Conservation (phyloP, 2,113 vertebrate species). For the Myodes glareolus region DNA sequence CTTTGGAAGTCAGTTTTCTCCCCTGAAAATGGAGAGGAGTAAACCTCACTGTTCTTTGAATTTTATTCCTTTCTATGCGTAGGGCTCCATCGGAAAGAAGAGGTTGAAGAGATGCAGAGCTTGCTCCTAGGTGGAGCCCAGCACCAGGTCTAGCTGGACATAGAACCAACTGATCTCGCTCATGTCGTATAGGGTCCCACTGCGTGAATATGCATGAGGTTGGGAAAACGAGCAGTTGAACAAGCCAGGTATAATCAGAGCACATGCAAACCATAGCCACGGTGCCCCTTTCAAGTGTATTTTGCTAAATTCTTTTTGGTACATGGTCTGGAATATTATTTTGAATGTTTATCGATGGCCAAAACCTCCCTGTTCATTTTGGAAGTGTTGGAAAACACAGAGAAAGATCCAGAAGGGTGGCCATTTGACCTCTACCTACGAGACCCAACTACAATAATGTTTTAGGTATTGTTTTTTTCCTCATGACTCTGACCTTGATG, state of each 20-base stretch:
- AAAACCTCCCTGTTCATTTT: neutral
- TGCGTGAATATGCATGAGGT: neutral
- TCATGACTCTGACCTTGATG: neutral
- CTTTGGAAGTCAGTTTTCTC: conserved; percentile 22
- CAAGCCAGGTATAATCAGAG: neutral
- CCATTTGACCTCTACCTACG: neutral
- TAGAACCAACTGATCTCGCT: neutral
- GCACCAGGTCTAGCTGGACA: neutral
- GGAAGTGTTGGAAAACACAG: neutral
- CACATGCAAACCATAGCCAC: neutral
- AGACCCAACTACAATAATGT: neutral
- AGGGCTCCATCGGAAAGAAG: neutral
- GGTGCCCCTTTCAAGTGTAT: neutral
- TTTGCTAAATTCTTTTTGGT: conserved; percentile 26
- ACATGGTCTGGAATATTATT: neutral
- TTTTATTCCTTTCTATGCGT: neutral
- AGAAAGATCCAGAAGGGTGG: neutral
- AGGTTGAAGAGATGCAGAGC: neutral
- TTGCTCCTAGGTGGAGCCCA: neutral
- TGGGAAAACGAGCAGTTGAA: neutral
- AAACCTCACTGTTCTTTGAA: neutral
- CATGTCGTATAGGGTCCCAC: neutral
- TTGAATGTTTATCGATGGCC: neutral
- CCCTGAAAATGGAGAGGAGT: neutral
- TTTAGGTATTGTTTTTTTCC: neutral